These are phyloP conservation scores for Agonopterix heracliana DNA, from an alignment of 2,888 invertebrate genomes.

Conservation along the genomic window DNA sequence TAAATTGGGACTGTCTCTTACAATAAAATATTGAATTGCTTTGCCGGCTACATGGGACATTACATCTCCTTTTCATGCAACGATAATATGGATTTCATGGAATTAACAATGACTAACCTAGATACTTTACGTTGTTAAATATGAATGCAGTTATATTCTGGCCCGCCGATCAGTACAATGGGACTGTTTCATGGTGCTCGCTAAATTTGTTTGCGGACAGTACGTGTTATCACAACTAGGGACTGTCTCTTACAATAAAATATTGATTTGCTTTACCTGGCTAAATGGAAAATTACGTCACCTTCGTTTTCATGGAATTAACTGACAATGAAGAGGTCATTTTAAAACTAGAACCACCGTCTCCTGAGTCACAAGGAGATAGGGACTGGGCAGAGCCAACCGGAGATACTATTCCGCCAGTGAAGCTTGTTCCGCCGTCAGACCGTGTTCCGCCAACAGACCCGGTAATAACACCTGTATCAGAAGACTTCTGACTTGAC, in stretches of 20 bases:
- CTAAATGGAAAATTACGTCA: neutral
- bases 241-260: conserved; percentile 1
- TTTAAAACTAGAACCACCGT: neutral
- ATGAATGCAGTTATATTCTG: too few relatives aligned
- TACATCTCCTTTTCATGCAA: neutral
- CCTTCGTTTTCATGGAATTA: too few relatives aligned
- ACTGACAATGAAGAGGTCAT: neutral
- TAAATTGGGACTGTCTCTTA: conserved; percentile 4
- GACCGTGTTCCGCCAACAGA: neutral
- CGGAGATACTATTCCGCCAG: neutral
- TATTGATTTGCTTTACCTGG: neutral
- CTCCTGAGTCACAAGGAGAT: too few relatives aligned
- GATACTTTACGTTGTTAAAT: too few relatives aligned
- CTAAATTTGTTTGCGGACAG: too few relatives aligned
- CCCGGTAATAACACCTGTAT: neutral
- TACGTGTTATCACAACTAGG: too few relatives aligned
- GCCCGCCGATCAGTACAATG: neutral
- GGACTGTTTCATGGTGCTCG: conserved; percentile 1
- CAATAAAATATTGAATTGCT: neutral
- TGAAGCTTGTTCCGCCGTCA: neutral
- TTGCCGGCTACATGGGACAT: neutral
- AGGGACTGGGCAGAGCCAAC: too few relatives aligned
- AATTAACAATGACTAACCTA: too few relatives aligned
- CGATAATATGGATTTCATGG: neutral
- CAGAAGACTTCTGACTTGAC: conserved; percentile 1